Evolutionary conservation across 2,797 vertebrate species (phyloP).

Genomic region (Capromys pilorides): DNA sequence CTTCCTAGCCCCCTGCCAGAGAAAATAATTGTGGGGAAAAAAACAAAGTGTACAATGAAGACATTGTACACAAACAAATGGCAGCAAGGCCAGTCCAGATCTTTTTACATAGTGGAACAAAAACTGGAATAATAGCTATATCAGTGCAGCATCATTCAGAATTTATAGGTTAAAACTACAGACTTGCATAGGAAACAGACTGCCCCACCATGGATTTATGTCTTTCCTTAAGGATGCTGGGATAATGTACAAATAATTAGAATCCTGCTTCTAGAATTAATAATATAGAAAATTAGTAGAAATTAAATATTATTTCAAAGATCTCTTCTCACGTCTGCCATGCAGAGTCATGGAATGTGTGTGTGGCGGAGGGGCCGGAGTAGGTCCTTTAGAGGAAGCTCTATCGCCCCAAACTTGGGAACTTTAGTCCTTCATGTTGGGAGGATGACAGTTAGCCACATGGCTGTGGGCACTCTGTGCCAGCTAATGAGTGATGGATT

Average conservation of each 20-base stretch:
- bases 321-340: neutral
- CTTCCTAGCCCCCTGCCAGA: neutral
- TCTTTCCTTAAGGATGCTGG: neutral
- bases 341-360: neutral
- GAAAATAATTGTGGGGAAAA: neutral
- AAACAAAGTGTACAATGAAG: too few species aligned
- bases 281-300: neutral
- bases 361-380: neutral
- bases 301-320: neutral
- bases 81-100: neutral
- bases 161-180: neutral
- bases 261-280: neutral
- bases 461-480: accelerated
- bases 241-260: neutral
- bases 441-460: neutral
- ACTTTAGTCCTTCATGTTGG: neutral
- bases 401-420: neutral
- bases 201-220: neutral
- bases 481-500: neutral
- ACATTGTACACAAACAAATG: neutral
- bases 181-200: neutral
- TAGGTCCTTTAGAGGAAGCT: neutral
- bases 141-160: neutral
- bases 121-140: neutral
- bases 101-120: neutral